Conservation (phyloP, 2,113 vertebrate genomes). For the Heliornis fulica region DNA sequence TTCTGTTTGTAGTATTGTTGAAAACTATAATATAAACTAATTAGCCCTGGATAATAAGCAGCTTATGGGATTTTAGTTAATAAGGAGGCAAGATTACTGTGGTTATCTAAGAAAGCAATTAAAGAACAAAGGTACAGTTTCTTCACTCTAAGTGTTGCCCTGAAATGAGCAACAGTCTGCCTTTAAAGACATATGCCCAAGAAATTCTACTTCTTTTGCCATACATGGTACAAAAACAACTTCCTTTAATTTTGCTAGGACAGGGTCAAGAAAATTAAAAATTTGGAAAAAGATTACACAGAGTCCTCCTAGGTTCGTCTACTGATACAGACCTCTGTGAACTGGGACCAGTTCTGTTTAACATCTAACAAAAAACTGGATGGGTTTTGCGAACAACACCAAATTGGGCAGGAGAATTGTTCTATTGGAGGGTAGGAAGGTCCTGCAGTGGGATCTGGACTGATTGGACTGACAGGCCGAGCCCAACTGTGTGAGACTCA, state of each 20-base stretch:
- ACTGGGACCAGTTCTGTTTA: neutral
- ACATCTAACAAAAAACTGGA: too few relatives aligned
- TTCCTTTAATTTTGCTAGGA: neutral
- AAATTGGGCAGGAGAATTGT: too few relatives aligned
- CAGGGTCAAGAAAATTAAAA: neutral
- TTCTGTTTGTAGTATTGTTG: neutral
- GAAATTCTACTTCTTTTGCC: neutral
- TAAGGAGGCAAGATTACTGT: conserved; percentile 13
- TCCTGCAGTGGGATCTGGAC: too few relatives aligned
- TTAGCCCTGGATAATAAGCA: conserved; percentile 19
- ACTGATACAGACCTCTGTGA: neutral
- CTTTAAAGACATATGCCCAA: neutral
- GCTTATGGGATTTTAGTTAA: conserved; percentile 37
- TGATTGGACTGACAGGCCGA: too few relatives aligned
- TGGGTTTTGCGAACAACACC: too few relatives aligned
- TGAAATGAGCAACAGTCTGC: neutral
- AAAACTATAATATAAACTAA: conserved; percentile 2
- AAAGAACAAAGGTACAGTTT: neutral
- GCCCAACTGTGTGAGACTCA: too few relatives aligned
- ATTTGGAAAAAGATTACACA: neutral
- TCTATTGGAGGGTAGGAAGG: too few relatives aligned
- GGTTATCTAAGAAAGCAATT: conserved; percentile 15
- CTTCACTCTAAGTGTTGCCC: neutral
- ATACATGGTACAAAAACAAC: rapidly evolving
- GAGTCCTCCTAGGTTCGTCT: neutral